Conservation (phyloP, 2,797 vertebrate species). For the Erethizon dorsatum region DNA sequence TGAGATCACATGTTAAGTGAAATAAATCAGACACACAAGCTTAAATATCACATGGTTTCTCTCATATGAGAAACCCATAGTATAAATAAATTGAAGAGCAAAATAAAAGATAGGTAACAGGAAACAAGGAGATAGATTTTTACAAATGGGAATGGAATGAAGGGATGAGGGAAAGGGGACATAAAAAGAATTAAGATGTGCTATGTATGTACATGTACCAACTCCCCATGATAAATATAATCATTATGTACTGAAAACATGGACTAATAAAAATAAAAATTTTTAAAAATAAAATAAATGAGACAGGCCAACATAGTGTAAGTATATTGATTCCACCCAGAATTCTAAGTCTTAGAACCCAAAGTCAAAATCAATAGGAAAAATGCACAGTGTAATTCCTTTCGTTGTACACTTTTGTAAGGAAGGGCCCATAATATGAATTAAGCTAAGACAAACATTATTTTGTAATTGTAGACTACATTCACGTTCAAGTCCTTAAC, state of each 20-base stretch:
- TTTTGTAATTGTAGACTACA: not conserved
- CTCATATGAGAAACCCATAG: not conserved
- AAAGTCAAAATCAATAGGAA: constrained; percentile 48
- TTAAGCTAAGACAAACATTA: not conserved
- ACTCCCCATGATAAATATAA: not conserved
- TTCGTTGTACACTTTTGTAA: not conserved
- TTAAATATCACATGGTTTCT: not conserved
- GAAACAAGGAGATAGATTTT: not conserved
- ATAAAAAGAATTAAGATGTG: not conserved
- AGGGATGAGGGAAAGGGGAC: not conserved
- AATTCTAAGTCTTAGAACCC: not conserved
- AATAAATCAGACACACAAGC: not conserved
- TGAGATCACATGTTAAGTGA: not conserved
- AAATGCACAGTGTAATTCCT: not conserved
- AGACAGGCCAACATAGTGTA: not conserved
- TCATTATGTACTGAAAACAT: not conserved
- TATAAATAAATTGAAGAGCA: not conserved
- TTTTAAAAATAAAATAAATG: not conserved
- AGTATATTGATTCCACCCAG: not conserved
- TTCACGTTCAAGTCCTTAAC: constrained; percentile 13
- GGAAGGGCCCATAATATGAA: not conserved
- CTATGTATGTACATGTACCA: not conserved
- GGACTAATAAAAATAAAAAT: not conserved
- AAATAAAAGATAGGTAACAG: not conserved
- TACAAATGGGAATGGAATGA: not conserved